Base-by-base conservation (phyloP, 2,888 invertebrate species). In the Cheilosia impressa region DNA sequence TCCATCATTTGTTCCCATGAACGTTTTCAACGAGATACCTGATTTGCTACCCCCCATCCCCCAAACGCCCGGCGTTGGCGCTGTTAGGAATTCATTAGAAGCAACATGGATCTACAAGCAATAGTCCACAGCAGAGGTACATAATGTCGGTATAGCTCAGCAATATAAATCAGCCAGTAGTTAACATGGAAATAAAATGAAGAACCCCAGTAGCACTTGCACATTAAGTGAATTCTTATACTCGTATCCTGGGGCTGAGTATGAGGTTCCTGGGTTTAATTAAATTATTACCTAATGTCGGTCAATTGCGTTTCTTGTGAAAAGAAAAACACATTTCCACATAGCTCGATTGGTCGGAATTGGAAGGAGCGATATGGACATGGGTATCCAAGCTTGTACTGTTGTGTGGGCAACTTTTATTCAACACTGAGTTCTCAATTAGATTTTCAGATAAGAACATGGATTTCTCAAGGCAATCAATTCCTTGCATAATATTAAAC, bases 51-150 rank as follows among this genome's bases (percentile, higher is more conserved):
- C 34, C n/a, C n/a, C n/a, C n/a, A n/a, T n/a, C n/a, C 13, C 24
- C 34, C 55, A n/a, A 13, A 47, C 55, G 4, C 52, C 15, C 19
- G 15, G 19, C 41, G 31, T 75, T 65, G 58, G 69, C 45, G 41
- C 58, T 65, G 68, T 76, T 72, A 65, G 66, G 71, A 82, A 82
- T 77, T 82, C 77, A 77, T 82, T 82, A 77, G 34, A 45, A 73
- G 34, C 41, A 34, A 60, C 60, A 62, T 50, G 60, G 24, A 10
- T 47, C 53, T 19, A 27, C 45, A 53, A 24, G 43, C 22, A 68
- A 58, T 10, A 19, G n/a, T 24, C 60, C 38, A 38, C 38, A 38
- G 13, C 3, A 4, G 10, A 38, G 38, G 38, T 38, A 3, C 10
- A 1, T 13, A 13, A 38, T 9, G 27, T 52, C 6, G 13, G 53